Percentiles rank a stretch among this genome's conserved stretches.
These are phyloP conservation scores for Neosilurus hyrtlii DNA, from an alignment of 2,797 vertebrate species.

Conservation along the genomic window DNA sequence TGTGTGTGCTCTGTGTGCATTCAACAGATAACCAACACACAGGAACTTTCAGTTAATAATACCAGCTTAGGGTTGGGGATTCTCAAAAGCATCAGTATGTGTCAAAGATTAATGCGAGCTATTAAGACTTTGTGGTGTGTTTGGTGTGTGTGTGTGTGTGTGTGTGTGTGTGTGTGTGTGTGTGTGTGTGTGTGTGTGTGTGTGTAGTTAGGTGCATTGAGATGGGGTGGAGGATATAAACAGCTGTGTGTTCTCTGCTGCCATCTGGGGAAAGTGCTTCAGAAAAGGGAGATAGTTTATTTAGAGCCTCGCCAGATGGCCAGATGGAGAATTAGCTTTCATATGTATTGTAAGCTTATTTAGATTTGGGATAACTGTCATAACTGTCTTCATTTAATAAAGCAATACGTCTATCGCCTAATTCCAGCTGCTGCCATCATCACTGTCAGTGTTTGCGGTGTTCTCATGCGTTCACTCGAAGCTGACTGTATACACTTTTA, in stretches of 20 bases:
- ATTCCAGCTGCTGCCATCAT: constrained; percentile 18
- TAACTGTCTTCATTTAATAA: constrained; percentile 13
- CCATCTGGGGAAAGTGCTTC: constrained; percentile 42
- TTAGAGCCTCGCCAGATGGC: constrained; percentile 39
- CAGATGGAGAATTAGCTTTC: constrained; percentile 15
- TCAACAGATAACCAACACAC: constrained; percentile 37
- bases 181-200: constrained; percentile 25
- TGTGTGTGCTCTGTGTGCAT: constrained; percentile 15
- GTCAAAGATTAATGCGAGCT: constrained; percentile 44
- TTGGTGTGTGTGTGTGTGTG: constrained; percentile 18
- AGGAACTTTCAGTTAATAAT: constrained; percentile 17
- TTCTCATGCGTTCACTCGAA: constrained; percentile 9
- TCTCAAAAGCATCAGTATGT: constrained; percentile 33
- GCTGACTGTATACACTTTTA: constrained; percentile 18
- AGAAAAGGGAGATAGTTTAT: constrained; percentile 23
- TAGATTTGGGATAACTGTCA: constrained; percentile 11
- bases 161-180: constrained; percentile 21
- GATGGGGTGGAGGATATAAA: constrained; percentile 6
- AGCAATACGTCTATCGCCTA: background rate
- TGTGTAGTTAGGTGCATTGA: constrained; percentile 22
- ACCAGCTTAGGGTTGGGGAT: background rate
- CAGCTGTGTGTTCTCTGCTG: constrained; percentile 50
- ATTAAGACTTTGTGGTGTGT: constrained; percentile 8
- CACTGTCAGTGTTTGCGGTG: constrained; percentile 2
- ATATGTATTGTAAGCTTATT: constrained; percentile 1